phyloP scores from a whole-genome alignment of 2,113 vertebrate genomes.

The Indri indri region DNA sequence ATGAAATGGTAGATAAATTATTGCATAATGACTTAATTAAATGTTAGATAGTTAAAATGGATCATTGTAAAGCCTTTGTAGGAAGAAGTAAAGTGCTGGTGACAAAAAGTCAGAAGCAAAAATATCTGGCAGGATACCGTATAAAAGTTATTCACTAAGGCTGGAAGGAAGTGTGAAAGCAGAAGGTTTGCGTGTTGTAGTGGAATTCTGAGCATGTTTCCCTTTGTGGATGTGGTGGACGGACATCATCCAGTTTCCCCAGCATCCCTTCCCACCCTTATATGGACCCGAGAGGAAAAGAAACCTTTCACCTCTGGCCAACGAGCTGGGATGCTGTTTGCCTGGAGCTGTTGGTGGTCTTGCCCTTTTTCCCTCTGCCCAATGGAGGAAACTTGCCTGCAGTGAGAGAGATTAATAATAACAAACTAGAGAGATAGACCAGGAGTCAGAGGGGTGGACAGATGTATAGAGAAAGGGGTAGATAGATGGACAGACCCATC shows the following conservation, averaged over 20 bases:
- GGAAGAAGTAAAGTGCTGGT: background rate
- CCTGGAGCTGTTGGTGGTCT: background rate
- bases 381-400: background rate
- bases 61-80: background rate
- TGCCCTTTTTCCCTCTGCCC: background rate
- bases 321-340: background rate
- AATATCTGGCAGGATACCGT: background rate
- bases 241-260: background rate
- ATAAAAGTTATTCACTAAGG: background rate
- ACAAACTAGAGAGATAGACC: background rate
- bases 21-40: conserved; percentile 38
- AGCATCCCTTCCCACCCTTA: background rate
- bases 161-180: background rate
- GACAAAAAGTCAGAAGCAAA: background rate
- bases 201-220: background rate
- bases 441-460: background rate
- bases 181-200: background rate
- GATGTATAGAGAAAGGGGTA: background rate
- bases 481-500: background rate
- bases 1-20: conserved; percentile 32
- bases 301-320: background rate
- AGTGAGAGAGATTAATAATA: background rate
- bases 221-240: background rate
- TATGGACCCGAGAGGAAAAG: background rate
- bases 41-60: background rate